Percentiles rank a stretch among this genome's conserved stretches.
Conservation (phyloP, 2,797 vertebrate genomes). For the Xerus rutilus region DNA sequence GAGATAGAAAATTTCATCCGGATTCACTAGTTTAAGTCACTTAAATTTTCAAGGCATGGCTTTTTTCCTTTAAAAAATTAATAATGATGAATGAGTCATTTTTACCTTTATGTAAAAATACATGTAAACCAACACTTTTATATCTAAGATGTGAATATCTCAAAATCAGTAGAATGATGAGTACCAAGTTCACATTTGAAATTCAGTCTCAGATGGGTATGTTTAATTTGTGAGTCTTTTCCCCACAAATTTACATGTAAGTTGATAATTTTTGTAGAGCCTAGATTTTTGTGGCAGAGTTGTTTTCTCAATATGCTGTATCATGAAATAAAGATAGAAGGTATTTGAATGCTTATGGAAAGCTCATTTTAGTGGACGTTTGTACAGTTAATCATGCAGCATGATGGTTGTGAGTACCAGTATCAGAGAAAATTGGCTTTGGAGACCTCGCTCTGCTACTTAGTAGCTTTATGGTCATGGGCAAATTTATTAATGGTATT, state of each 20-base stretch:
- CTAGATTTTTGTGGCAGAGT: not conserved
- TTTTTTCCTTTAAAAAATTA: not conserved
- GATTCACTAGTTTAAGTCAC: not conserved
- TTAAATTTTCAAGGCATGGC: not conserved
- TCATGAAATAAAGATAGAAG: constrained; percentile 4
- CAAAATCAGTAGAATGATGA: constrained; percentile 31
- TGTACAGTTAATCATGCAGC: not conserved
- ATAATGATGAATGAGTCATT: not conserved
- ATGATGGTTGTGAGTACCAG: not conserved
- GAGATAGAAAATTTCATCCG: not conserved
- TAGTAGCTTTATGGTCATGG: not conserved
- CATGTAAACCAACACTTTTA: constrained; percentile 34
- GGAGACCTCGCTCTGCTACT: not conserved
- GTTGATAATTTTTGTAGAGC: not conserved
- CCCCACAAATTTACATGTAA: constrained; percentile 3
- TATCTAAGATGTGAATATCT: not conserved
- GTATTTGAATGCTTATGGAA: not conserved
- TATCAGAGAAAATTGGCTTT: not conserved
- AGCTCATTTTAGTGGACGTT: not conserved
- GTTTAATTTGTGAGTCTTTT: constrained; percentile 36
- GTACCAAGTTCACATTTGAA: constrained; percentile 27
- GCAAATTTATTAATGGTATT: not conserved
- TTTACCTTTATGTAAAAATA: not conserved
- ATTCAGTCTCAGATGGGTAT: constrained; percentile 37
- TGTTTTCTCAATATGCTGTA: not conserved